These are phyloP conservation scores for Gallirallus australis DNA, from an alignment of 2,797 vertebrate species.

Conservation along the genomic window DNA sequence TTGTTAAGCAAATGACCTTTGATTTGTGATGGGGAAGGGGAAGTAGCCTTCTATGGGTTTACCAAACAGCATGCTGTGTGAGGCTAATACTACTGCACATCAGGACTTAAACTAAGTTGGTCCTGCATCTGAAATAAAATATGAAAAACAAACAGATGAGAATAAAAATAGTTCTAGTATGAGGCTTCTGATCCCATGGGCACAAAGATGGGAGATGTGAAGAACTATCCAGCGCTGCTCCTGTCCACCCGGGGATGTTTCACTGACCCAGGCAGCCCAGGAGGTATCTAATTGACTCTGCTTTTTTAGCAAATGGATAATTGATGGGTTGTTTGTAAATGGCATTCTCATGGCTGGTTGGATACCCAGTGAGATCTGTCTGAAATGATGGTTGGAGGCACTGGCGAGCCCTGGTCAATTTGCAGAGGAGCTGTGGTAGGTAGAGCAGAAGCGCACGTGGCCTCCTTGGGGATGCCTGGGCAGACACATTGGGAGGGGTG, in stretches of 20 bases:
- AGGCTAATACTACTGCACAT: neutral
- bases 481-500: rapidly evolving
- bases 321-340: neutral
- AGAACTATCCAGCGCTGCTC: neutral
- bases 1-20: neutral
- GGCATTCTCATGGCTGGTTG: neutral
- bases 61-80: neutral
- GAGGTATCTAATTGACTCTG: neutral
- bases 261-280: neutral
- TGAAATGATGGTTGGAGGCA: neutral
- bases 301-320: neutral
- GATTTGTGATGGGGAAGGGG: neutral
- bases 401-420: neutral
- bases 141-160: neutral
- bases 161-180: neutral
- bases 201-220: neutral
- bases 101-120: neutral
- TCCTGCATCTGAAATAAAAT: neutral
- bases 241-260: neutral
- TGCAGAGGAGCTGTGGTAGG: neutral
- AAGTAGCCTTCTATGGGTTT: neutral
- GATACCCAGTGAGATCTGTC: neutral
- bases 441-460: neutral
- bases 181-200: neutral
- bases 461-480: neutral